phyloP scores from a whole-genome alignment of 2,113 vertebrate genomes.

The Panurus biarmicus region DNA sequence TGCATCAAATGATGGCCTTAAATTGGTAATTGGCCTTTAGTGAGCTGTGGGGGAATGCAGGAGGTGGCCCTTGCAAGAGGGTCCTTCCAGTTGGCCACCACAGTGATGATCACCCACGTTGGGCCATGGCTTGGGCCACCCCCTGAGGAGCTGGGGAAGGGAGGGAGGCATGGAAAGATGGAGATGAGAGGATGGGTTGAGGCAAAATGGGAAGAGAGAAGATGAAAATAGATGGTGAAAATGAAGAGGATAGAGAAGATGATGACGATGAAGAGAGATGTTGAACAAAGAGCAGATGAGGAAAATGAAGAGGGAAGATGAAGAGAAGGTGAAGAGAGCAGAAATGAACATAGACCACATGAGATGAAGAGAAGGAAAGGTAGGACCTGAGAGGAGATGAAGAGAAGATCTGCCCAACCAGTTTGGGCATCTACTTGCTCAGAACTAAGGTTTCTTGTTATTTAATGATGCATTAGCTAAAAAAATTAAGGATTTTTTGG shows the following conservation, averaged over 20 bases:
- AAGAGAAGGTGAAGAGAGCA: not conserved
- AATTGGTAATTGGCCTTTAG: not conserved
- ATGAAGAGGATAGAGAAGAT: not conserved
- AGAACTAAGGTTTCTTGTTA: not conserved
- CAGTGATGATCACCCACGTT: fast-evolving
- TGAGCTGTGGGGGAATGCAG: too few species aligned
- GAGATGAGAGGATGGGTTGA: not conserved
- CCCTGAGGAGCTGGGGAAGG: not conserved
- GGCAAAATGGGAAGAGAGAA: not conserved
- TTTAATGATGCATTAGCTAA: not conserved
- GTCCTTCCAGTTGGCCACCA: not conserved
- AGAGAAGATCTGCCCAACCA: not conserved
- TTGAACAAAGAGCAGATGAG: not conserved
- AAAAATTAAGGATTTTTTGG: not conserved
- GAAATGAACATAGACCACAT: not conserved
- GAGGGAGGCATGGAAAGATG: not conserved
- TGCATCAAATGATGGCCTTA: fast-evolving
- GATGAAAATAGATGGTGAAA: not conserved
- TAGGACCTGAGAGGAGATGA: not conserved
- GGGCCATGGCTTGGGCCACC: not conserved
- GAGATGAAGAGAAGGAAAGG: not conserved
- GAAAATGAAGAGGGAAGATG: not conserved
- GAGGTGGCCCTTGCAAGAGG: not conserved
- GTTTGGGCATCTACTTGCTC: not conserved
- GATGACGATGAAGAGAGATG: not conserved